Percentiles rank a stretch among this genome's conserved stretches.
Conservation (phyloP, 2,113 vertebrate genomes). For the Eulemur macaco region DNA sequence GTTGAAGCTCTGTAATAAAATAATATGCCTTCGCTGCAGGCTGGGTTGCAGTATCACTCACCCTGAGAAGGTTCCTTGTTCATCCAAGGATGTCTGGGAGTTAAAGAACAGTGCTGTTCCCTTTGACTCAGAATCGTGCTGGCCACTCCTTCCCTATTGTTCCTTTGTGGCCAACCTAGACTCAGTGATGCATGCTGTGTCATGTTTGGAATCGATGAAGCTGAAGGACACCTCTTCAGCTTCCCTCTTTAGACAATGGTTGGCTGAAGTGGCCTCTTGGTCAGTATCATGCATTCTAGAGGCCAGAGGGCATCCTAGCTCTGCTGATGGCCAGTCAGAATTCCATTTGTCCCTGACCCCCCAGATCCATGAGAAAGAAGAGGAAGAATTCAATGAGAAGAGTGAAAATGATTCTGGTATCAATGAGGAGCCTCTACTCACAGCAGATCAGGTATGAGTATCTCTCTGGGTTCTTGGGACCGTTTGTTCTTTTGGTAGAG, state of each 20-base stretch:
- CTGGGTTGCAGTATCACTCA: background rate
- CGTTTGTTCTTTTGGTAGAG: background rate
- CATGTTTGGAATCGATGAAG: background rate
- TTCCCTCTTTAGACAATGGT: background rate
- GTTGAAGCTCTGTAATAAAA: background rate
- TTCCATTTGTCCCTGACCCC: background rate
- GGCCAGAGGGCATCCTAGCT: background rate
- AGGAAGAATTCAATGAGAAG: conserved; percentile 95
- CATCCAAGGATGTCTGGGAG: background rate
- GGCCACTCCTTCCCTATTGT: too few species aligned
- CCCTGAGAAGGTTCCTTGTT: background rate
- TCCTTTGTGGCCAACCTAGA: background rate
- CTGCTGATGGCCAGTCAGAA: background rate
- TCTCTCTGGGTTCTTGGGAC: background rate
- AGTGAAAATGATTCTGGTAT: conserved; percentile 92
- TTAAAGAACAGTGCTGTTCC: background rate
- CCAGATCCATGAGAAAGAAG: conserved; percentile 94
- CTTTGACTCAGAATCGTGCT: background rate
- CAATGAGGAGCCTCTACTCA: conserved; percentile 92
- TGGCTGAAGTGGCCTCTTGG: background rate
- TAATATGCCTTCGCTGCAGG: background rate
- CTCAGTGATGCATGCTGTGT: too few species aligned
- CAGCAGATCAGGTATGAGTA: conserved; percentile 90
- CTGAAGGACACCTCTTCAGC: background rate
- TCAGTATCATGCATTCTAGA: background rate